phyloP scores from a whole-genome alignment of 2,113 vertebrate genomes.

The Girardinichthys multiradiatus region DNA sequence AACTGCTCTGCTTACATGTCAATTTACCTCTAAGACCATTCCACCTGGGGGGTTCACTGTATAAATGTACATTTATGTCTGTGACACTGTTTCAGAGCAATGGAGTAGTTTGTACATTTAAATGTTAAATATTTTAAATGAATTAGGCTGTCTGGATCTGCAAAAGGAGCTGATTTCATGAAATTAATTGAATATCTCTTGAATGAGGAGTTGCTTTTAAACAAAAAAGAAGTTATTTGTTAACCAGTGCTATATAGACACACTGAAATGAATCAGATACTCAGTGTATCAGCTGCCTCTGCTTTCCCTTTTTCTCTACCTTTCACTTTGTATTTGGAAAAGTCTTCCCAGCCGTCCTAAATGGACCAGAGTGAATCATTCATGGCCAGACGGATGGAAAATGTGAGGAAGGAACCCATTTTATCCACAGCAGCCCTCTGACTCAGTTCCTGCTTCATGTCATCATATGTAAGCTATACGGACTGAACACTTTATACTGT shows the following conservation, averaged over 20 bases:
- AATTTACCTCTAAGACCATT: too few species aligned
- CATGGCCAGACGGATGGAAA: constrained; percentile 68
- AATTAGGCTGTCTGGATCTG: neutral
- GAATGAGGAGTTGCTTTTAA: neutral
- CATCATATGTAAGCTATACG: neutral
- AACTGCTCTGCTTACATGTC: too few species aligned
- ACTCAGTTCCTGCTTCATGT: constrained; percentile 50
- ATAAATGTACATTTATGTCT: too few species aligned
- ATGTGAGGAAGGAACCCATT: constrained; percentile 56
- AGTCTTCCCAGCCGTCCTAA: constrained; percentile 26
- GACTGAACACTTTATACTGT: neutral
- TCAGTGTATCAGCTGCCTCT: too few species aligned
- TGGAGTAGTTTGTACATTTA: neutral
- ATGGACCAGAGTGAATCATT: constrained; percentile 66
- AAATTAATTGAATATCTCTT: neutral
- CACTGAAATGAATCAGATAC: too few species aligned
- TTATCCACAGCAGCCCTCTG: constrained; percentile 36
- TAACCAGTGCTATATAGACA: too few species aligned
- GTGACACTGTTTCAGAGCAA: too few species aligned
- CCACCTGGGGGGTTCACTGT: too few species aligned
- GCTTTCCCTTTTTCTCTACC: neutral
- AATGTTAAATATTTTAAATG: neutral
- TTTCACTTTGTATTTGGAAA: constrained; percentile 3
- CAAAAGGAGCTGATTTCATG: neutral
- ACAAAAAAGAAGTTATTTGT: too few species aligned